Evolutionary conservation across 2,888 invertebrate species (phyloP).

Genomic region (Ectemnius continuus): DNA sequence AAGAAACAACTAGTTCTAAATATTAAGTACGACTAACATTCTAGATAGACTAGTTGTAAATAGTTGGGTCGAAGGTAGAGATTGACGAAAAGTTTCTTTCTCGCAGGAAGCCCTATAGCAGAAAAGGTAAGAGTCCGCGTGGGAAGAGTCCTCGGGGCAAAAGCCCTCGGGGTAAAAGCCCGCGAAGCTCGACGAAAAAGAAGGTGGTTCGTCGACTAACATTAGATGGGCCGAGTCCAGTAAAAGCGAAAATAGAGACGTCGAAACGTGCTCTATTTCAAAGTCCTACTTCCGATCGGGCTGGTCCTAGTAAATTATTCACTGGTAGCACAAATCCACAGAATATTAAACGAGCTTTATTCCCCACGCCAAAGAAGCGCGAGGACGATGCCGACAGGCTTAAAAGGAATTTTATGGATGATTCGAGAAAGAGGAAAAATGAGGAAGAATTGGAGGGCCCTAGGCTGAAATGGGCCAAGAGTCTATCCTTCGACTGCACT

Average conservation of each 20-base stretch:
- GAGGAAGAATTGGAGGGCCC: conserved; percentile 73
- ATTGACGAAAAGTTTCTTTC: conserved; percentile 12
- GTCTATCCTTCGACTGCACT: conserved; percentile 80
- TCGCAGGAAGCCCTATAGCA: conserved; percentile 76
- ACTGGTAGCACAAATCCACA: conserved; percentile 77
- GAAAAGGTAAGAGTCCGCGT: conserved; percentile 79
- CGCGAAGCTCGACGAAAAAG: conserved; percentile 83
- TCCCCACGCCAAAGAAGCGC: conserved; percentile 80
- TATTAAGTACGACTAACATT: conserved; percentile 79
- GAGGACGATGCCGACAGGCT: conserved; percentile 48
- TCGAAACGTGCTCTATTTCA: conserved; percentile 87
- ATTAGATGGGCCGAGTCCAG: conserved; percentile 76
- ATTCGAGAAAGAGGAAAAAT: conserved; percentile 70
- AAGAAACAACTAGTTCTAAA: conserved; percentile 83
- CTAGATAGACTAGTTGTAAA: no score
- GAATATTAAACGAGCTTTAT: conserved; percentile 84
- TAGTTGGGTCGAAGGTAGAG: background rate
- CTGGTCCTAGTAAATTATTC: conserved; percentile 73
- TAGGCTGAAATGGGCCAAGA: conserved; percentile 75
- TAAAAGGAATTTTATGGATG: conserved; percentile 45
- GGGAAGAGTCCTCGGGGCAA: conserved; percentile 66
- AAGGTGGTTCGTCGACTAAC: conserved; percentile 77
- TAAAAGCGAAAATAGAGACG: conserved; percentile 78
- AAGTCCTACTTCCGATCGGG: conserved; percentile 81
- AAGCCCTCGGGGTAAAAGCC: conserved; percentile 80